Evolutionary conservation across 2,888 invertebrate species (phyloP).

Genomic region (Erebia epiphron): DNA sequence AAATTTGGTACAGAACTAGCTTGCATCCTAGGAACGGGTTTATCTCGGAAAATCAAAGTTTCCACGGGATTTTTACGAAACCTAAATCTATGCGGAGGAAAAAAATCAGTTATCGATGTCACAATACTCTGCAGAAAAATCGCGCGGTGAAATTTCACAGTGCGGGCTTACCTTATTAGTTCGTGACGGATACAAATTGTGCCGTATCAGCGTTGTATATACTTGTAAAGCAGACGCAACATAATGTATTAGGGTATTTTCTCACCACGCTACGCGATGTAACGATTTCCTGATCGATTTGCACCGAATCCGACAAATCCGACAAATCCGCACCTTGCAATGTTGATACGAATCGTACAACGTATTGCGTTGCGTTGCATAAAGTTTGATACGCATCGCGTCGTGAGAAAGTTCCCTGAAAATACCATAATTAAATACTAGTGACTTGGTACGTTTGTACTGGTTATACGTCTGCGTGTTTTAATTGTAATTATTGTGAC

Average conservation of each 20-base stretch:
- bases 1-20: too few relatives aligned
- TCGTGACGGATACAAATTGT: conserved; percentile 18
- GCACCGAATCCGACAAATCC: conserved; percentile 44
- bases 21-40: too few relatives aligned
- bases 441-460: conserved; percentile 31
- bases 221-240: conserved; percentile 44
- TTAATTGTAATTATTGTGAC: conserved; percentile 16
- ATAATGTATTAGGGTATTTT: conserved; percentile 45
- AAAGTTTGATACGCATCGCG: conserved; percentile 49
- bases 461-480: conserved; percentile 18
- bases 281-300: conserved; percentile 43
- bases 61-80: too few relatives aligned
- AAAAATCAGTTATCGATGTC: too few relatives aligned
- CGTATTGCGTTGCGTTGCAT: conserved; percentile 49
- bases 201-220: conserved; percentile 23
- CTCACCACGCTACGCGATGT: conserved; percentile 50
- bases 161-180: neutral
- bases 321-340: conserved; percentile 45
- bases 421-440: conserved; percentile 42
- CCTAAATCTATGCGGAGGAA: too few relatives aligned
- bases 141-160: too few relatives aligned
- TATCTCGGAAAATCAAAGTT: too few relatives aligned
- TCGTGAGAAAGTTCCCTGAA: conserved; percentile 51
- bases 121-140: too few relatives aligned
- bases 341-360: conserved; percentile 48